Evolutionary conservation across 2,888 invertebrate species (phyloP).

Genomic region (Tupiocoris notatus): DNA sequence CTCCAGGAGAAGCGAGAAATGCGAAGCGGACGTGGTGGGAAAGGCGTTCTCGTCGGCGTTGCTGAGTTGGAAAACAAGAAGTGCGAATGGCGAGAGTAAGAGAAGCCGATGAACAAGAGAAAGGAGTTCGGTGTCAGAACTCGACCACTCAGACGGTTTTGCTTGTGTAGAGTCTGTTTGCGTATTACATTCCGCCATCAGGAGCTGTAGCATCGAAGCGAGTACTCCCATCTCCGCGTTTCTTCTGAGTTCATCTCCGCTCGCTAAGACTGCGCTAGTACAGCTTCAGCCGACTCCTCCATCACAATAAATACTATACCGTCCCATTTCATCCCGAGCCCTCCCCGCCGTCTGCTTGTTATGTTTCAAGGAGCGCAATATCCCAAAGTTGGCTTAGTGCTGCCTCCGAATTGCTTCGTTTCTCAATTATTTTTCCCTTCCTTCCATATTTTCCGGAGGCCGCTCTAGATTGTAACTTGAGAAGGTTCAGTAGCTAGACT

Average conservation of each 20-base stretch:
- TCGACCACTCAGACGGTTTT: not conserved
- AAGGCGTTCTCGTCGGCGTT: not conserved
- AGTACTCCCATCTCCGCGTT: not conserved
- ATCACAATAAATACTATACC: too few relatives aligned
- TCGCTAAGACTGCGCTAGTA: too few relatives aligned
- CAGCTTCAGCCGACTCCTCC: too few relatives aligned
- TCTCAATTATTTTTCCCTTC: not conserved
- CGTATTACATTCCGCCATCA: not conserved
- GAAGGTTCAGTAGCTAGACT: too few relatives aligned
- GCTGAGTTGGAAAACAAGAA: not conserved
- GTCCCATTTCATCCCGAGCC: too few relatives aligned
- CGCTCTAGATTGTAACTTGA: too few relatives aligned
- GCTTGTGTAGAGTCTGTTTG: not conserved
- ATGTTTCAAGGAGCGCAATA: not conserved
- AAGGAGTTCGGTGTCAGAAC: not conserved
- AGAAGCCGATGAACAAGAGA: too few relatives aligned
- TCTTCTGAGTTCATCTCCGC: not conserved
- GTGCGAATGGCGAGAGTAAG: not conserved
- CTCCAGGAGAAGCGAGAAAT: too few relatives aligned
- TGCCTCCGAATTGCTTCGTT: not conserved
- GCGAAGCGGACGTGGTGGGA: not conserved
- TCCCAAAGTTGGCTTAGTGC: not conserved
- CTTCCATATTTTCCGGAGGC: too few relatives aligned
- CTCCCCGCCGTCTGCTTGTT: not conserved
- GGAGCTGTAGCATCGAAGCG: not conserved